phyloP scores from a whole-genome alignment of 1,140 invertebrate genomes.

The Aphelinus certus region DNA sequence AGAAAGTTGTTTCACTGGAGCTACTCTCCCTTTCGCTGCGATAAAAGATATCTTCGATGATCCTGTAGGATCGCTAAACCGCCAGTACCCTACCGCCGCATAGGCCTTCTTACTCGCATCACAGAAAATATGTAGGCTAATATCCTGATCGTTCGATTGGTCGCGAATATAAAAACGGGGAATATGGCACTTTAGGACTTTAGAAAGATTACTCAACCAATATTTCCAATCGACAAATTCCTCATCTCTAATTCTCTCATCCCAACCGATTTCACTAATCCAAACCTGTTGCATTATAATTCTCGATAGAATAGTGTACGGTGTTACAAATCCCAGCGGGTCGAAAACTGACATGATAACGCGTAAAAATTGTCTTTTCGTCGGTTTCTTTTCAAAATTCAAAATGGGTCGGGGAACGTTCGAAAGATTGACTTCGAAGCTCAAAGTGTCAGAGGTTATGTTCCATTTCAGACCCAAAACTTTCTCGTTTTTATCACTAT shows the following conservation, averaged over 20 bases:
- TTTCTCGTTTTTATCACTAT: background rate
- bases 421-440: conserved; percentile 3
- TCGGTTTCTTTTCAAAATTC: conserved; percentile 29
- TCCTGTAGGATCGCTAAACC: background rate
- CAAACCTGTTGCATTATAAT: conserved; percentile 45
- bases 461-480: conserved; percentile 29
- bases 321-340: conserved; percentile 44
- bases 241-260: conserved; percentile 35
- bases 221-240: conserved; percentile 21
- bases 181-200: background rate
- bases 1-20: conserved; percentile 3
- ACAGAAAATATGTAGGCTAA: conserved; percentile 51
- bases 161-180: conserved; percentile 5
- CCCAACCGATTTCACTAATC: conserved; percentile 42
- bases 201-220: conserved; percentile 8
- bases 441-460: background rate
- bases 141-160: background rate
- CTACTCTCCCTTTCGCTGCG: conserved; percentile 4
- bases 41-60: background rate
- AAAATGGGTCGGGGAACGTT: conserved; percentile 1
- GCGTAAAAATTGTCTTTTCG: conserved; percentile 31
- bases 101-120: conserved; percentile 41
- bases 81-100: conserved; percentile 41
- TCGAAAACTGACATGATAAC: conserved; percentile 48
- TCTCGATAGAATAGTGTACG: conserved; percentile 38